Base-by-base conservation (phyloP, 2,113 vertebrate genomes). In the Semicossyphus pulcher region DNA sequence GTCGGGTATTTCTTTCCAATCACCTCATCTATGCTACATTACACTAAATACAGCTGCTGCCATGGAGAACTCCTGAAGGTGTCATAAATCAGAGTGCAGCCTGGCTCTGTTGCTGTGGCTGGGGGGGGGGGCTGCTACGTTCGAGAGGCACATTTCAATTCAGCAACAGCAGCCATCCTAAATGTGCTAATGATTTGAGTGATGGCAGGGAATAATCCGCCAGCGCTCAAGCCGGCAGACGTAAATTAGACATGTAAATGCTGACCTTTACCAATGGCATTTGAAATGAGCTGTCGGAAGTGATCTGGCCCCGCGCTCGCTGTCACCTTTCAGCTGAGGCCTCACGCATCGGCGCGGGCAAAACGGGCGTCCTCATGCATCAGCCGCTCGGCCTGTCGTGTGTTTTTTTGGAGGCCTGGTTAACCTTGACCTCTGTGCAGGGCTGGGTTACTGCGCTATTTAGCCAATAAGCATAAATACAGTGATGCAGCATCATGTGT, bases 231-330 rank as follows among this genome's bases (percentile, higher is more conserved):
- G 81, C 76, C 74, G 77, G 76, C 90, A 86, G 87, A 75, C 81
- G 88, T 86, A 91, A 92, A 90, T 89, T 91, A 94, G 91, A 92
- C 90, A 92, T 92, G 92, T 88, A 92, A 93, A 93, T 89, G 89
- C 74, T 75, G 89, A 93, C 91, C 91, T 93, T 93, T 92, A 54
- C 68, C 85, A 72, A 58, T 90, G 90, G 89, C 91, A 92, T 92
- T 92, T 92, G 87, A 88, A 89, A 88, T 60, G 83, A 85, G 83
- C 85, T 89, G 89, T 91, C 88, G 88, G 87, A 88, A 86, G 86
- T 70, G 84, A 91, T 93, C 87, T 78, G 66, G 89, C 67, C 78
- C 70, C 0, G 23, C 58, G 60, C 77, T 79, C 2, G 67, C 83
- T 78, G 85, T 87, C 91, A 87, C 86, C 87, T 83, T 87, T 86